These are phyloP conservation scores for Fistularia commersonii DNA, from an alignment of 2,797 vertebrate species.

Conservation along the genomic window DNA sequence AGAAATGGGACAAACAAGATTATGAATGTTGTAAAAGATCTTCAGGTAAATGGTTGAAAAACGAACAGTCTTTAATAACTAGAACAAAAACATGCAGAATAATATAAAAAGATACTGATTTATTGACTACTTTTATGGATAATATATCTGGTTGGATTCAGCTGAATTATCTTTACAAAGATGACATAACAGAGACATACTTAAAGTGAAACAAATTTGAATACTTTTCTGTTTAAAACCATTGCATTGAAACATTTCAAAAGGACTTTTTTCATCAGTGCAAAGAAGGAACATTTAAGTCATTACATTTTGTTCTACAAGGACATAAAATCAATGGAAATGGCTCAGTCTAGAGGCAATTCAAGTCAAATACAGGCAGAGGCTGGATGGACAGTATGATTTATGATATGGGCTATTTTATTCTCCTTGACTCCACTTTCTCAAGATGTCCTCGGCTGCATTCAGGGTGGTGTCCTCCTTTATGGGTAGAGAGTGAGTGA, in stretches of 20 bases:
- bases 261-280: background rate
- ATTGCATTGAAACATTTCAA: slow-evolving; percentile 5
- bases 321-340: background rate
- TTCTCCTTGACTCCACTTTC: slow-evolving; percentile 71
- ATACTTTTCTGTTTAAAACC: background rate
- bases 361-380: background rate
- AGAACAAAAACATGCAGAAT: background rate
- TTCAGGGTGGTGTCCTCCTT: slow-evolving; percentile 87
- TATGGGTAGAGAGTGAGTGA: slow-evolving; percentile 4
- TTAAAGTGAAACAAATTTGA: background rate
- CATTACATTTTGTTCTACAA: too few species aligned
- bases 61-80: too few species aligned
- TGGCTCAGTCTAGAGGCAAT: slow-evolving; percentile 1
- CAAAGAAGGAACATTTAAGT: too few species aligned
- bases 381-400: slow-evolving; percentile 3
- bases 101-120: background rate
- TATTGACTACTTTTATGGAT: slow-evolving; percentile 3
- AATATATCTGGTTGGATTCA: background rate
- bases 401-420: slow-evolving; percentile 30
- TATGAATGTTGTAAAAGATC: too few species aligned
- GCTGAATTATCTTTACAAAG: background rate
- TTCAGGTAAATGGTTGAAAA: too few species aligned
- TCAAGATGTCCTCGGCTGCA: slow-evolving; percentile 83
- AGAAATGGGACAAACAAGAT: too few species aligned
- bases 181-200: background rate